Percentiles rank a stretch among this genome's conserved stretches.
phyloP scores from a whole-genome alignment of 2,888 invertebrate genomes.

The Anthophora plumipes region DNA sequence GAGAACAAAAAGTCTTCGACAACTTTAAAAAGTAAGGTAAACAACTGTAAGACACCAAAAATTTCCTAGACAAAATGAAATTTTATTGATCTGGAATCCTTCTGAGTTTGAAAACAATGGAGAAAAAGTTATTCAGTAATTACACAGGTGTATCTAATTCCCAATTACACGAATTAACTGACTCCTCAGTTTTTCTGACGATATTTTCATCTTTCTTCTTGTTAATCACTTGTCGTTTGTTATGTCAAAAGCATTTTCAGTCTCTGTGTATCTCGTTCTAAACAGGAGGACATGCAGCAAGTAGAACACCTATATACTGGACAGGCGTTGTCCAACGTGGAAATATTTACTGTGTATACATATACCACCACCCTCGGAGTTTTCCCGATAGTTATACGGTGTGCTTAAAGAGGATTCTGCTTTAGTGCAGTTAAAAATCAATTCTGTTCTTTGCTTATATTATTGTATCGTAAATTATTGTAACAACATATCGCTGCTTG shows the following conservation, averaged over 20 bases:
- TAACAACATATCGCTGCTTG: too few species aligned
- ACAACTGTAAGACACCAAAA: neutral
- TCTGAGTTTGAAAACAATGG: neutral
- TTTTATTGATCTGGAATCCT: neutral
- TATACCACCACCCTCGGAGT: neutral
- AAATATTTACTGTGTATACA: neutral
- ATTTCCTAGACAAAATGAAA: neutral
- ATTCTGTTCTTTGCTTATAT: too few species aligned
- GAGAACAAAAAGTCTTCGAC: conserved; percentile 35
- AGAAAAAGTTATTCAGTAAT: neutral
- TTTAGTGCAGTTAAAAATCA: neutral
- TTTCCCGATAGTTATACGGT: too few species aligned
- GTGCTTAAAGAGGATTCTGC: too few species aligned
- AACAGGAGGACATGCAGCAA: conserved; percentile 63
- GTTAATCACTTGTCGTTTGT: conserved; percentile 30
- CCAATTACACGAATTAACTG: conserved; percentile 20
- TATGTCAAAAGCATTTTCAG: conserved; percentile 57
- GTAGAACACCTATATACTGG: conserved; percentile 12
- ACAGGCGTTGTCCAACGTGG: neutral
- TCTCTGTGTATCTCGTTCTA: conserved; percentile 42
- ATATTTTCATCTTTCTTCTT: conserved; percentile 21
- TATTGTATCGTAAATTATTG: too few species aligned
- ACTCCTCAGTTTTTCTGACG: conserved; percentile 8
- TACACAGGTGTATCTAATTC: conserved; percentile 16
- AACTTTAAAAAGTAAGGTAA: neutral